These are phyloP conservation scores for Julus scanicus DNA, from an alignment of 2,888 invertebrate genomes.

Conservation along the genomic window DNA sequence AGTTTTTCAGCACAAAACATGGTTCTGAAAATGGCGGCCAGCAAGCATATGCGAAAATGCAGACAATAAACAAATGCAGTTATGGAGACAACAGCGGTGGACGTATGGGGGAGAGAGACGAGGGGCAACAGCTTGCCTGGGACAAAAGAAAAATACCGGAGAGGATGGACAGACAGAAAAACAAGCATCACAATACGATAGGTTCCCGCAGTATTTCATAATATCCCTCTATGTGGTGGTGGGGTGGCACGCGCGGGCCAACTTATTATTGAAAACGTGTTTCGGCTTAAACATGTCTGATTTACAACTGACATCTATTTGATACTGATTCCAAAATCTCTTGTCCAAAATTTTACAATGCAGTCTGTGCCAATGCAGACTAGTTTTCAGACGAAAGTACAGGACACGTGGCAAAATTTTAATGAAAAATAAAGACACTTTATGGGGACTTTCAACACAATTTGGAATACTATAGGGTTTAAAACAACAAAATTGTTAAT, in stretches of 20 bases:
- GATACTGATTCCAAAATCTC: too few relatives aligned
- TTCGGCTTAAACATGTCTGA: neutral
- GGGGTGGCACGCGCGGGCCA: neutral
- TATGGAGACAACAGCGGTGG: slow-evolving; percentile 19
- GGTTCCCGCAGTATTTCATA: neutral
- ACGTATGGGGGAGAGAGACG: neutral
- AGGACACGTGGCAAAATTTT: too few relatives aligned
- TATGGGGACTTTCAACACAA: too few relatives aligned
- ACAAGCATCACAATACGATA: neutral
- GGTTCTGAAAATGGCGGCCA: neutral
- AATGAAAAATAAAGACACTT: too few relatives aligned
- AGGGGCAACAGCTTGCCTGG: slow-evolving; percentile 22
- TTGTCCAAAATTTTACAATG: too few relatives aligned
- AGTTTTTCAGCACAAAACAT: neutral
- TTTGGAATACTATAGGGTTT: too few relatives aligned
- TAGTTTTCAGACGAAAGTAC: too few relatives aligned
- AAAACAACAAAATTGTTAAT: too few relatives aligned
- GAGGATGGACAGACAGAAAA: slow-evolving; percentile 22
- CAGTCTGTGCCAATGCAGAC: too few relatives aligned
- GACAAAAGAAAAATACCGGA: slow-evolving; percentile 20
- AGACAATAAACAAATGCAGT: slow-evolving; percentile 15
- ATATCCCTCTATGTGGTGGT: neutral
- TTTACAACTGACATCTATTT: neutral
- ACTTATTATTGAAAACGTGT: neutral
- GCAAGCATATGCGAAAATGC: slow-evolving; percentile 27